phyloP scores from a whole-genome alignment of 2,888 invertebrate species.

The Byasa hedistus region DNA sequence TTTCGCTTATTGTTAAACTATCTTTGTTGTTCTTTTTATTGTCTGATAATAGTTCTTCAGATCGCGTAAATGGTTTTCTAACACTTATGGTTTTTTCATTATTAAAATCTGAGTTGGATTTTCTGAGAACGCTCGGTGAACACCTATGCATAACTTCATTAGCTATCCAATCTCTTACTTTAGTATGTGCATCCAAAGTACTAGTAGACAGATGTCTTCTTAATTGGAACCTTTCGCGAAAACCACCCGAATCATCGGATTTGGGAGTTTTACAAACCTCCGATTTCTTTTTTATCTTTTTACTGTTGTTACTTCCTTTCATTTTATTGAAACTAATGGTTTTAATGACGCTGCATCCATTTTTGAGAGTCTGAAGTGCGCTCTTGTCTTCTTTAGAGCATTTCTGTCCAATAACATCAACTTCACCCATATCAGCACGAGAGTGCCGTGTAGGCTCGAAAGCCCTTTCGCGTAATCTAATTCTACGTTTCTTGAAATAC shows the following conservation, averaged over 20 bases:
- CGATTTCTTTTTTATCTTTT: slow-evolving; percentile 73
- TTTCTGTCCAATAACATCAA: slow-evolving; percentile 72
- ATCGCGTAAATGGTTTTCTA: slow-evolving; percentile 65
- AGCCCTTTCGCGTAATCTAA: slow-evolving; percentile 73
- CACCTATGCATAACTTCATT: slow-evolving; percentile 87
- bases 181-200: slow-evolving; percentile 91
- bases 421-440: slow-evolving; percentile 75
- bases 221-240: slow-evolving; percentile 82
- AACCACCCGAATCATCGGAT: slow-evolving; percentile 78
- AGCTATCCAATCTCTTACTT: slow-evolving; percentile 92
- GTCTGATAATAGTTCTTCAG: slow-evolving; percentile 70
- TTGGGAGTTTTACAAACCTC: slow-evolving; percentile 79
- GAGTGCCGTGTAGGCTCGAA: slow-evolving; percentile 69
- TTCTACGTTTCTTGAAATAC: slow-evolving; percentile 83
- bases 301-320: slow-evolving; percentile 75
- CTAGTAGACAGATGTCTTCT: slow-evolving; percentile 87
- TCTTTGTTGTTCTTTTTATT: slow-evolving; percentile 51
- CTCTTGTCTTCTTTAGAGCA: slow-evolving; percentile 69
- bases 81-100: slow-evolving; percentile 52
- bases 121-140: slow-evolving; percentile 83
- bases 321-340: slow-evolving; percentile 77
- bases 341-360: slow-evolving; percentile 80
- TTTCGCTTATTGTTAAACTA: slow-evolving; percentile 43
- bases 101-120: slow-evolving; percentile 66
- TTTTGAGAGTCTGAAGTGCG: slow-evolving; percentile 68